Evolutionary conservation across 1,140 invertebrate genomes (phyloP), one percentile per base, ranked within the genome.

Genomic region (Aporrectodea caliginosa): DNA sequence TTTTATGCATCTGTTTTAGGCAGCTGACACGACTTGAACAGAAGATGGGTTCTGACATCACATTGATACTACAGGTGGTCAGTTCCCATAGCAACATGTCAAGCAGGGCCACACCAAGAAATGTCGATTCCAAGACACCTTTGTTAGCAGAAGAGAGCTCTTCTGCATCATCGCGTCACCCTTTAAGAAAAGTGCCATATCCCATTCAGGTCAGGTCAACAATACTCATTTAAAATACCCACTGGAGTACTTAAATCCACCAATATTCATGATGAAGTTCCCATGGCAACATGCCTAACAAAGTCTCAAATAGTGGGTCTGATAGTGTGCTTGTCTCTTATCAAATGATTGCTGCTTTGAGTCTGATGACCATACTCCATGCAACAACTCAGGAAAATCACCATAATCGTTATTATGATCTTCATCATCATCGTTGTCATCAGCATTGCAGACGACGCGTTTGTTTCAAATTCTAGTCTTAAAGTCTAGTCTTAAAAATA

Each of bases 41-140:
- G 27, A 86, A 86, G 76, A 85, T 86, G 85, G 83, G 83, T 70
- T 84, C 84, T 27, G 85, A 86, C 78, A 85, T 86, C 30, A 78
- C 85, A 14, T 83, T 86, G 78, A 86, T 86, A 31, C 82, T 86
- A 22, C 78, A 84, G 22, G 83, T 86, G 14, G 81, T 86, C 34
- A 58, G 43, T 58, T 58, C 43, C 6, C 22, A 58, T 22, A 22
- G 6, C 22, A 58, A 58, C 43, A 58, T 12, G 6, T 12, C 43
- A 58, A 12, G 6, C 6, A 6, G 22, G 43, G 22, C 43, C 6
- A 12, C 43, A 6, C 22, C 22, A 58, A 6, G 22, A 22, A 58
- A 58, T 12, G 43, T 22, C 43, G 43, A 58, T 58, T 58, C 43
- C 22, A 58, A 6, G 6, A 22, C 43, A 22, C 22, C 6, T 22